These are phyloP conservation scores for Microplitis deprimator DNA, from an alignment of 2,888 invertebrate species.

Conservation along the genomic window DNA sequence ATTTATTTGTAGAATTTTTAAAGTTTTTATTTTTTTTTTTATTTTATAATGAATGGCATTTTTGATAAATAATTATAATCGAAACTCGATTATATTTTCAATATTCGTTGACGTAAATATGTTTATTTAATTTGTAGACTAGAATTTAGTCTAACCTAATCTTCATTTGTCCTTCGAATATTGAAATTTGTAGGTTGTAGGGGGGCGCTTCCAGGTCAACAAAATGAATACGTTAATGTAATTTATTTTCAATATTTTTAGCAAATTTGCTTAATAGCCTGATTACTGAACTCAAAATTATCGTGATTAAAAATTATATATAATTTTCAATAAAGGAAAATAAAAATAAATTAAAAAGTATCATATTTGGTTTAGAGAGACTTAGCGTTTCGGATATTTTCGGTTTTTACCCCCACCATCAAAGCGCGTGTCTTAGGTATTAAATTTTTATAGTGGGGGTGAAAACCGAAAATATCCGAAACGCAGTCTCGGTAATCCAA, in stretches of 20 bases:
- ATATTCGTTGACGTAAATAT: not conserved
- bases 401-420: too few species aligned
- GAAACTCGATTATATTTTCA: not conserved
- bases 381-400: too few species aligned
- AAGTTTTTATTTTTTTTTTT: too few species aligned
- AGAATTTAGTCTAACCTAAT: not conserved
- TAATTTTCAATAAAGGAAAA: too few species aligned
- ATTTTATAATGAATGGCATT: not conserved
- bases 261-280: too few species aligned
- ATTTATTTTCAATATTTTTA: not conserved
- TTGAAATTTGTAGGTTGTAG: not conserved
- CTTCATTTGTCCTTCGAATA: not conserved
- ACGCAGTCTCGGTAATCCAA: too few species aligned
- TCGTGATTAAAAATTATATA: too few species aligned
- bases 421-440: too few species aligned
- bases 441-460: not conserved
- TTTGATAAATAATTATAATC: not conserved
- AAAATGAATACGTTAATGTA: not conserved
- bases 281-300: not conserved
- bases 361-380: not conserved
- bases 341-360: not conserved
- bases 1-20: too few species aligned
- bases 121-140: not conserved
- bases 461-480: not conserved
- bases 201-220: constrained; percentile 3